Conservation (phyloP, 2,113 vertebrate genomes). For the Arothron firmamentum region DNA sequence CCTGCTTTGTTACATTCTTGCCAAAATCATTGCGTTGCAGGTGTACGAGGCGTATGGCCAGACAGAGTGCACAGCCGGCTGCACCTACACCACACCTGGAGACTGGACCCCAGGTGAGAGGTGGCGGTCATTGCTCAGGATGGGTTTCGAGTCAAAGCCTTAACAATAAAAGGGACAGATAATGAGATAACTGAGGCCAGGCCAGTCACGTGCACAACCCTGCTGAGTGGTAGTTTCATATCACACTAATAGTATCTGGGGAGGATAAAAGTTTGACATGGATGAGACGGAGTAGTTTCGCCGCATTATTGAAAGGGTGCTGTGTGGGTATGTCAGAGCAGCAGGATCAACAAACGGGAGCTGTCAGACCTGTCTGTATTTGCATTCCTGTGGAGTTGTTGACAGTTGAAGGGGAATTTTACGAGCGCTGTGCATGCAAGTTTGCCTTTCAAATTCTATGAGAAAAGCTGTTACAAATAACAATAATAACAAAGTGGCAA, state of each 20-base stretch:
- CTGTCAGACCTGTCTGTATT: too few species aligned
- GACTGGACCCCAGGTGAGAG: conserved; percentile 94
- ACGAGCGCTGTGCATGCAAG: too few species aligned
- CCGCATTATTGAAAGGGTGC: neutral
- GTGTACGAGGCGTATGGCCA: conserved; percentile 98
- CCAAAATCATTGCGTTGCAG: conserved; percentile 59
- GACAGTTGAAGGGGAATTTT: too few species aligned
- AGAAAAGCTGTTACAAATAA: too few species aligned
- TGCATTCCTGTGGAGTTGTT: too few species aligned
- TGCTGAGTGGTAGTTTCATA: too few species aligned
- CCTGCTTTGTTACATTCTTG: too few species aligned
- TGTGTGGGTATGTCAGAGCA: neutral
- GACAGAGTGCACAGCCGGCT: conserved; percentile 97
- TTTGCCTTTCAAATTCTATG: too few species aligned
- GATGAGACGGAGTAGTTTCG: neutral
- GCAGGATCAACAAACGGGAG: conserved; percentile 10
- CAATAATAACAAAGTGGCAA: too few species aligned
- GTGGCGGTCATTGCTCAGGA: neutral
- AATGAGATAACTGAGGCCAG: too few species aligned
- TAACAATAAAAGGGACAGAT: neutral
- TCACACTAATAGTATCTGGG: too few species aligned
- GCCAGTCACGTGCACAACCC: too few species aligned
- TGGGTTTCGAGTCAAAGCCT: neutral
- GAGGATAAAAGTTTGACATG: neutral
- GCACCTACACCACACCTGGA: conserved; percentile 94